These are phyloP conservation scores for Myiozetetes cayanensis DNA, from an alignment of 2,113 vertebrate species.

Conservation along the genomic window DNA sequence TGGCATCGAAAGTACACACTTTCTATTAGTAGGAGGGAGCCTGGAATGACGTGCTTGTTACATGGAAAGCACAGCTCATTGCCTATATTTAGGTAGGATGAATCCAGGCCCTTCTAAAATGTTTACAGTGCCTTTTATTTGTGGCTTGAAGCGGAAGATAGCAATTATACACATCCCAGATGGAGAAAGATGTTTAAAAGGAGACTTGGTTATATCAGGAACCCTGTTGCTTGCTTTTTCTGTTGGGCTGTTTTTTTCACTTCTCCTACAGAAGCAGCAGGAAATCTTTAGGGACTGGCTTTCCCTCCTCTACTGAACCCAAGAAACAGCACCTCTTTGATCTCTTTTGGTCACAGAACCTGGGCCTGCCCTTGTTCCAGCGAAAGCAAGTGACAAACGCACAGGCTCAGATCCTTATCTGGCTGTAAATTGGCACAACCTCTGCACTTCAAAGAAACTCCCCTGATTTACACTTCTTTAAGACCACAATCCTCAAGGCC, in stretches of 20 bases:
- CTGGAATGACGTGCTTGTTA: background rate
- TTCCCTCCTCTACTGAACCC: constrained; percentile 5
- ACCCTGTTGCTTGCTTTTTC: constrained; percentile 14
- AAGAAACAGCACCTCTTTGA: constrained; percentile 36
- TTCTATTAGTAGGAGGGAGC: background rate
- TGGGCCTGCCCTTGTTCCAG: background rate
- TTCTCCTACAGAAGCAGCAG: constrained; percentile 37
- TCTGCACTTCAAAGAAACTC: background rate
- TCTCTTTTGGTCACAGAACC: constrained; percentile 14
- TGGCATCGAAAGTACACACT: background rate
- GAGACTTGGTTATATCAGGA: background rate
- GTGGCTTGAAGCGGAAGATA: constrained; percentile 9
- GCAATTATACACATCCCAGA: constrained; percentile 26
- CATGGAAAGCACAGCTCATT: constrained; percentile 9
- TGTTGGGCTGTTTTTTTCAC: constrained; percentile 19
- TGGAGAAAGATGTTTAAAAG: constrained; percentile 39
- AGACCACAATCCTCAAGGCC: background rate
- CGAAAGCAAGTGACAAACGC: background rate
- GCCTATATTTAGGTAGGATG: constrained; percentile 46
- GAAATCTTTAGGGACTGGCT: constrained; percentile 20
- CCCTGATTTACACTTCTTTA: background rate
- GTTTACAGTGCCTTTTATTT: constrained; percentile 48
- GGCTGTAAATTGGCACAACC: background rate
- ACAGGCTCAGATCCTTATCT: background rate
- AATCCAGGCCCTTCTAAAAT: constrained; percentile 19